Conservation (phyloP, 2,888 invertebrate species). For the Oscheius myriophilus region DNA sequence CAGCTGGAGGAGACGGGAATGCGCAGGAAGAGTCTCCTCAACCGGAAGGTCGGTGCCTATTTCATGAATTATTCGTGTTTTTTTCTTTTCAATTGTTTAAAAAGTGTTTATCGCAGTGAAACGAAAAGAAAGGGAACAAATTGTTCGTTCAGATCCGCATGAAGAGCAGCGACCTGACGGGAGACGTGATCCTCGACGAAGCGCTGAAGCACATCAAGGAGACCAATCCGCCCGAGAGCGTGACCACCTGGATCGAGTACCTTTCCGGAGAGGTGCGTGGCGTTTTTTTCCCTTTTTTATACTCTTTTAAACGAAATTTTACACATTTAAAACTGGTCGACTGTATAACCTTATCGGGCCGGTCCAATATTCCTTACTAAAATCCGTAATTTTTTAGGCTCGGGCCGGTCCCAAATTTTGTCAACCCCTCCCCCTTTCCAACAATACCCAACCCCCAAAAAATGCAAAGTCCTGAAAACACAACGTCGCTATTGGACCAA, state of each 20-base stretch:
- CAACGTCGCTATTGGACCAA: no score
- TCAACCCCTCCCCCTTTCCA: no score
- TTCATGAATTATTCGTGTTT: background rate
- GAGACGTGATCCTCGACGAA: conserved; percentile 88
- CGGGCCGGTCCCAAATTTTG: no score
- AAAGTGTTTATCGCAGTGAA: background rate
- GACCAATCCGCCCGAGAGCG: conserved; percentile 94
- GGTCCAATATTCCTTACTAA: no score
- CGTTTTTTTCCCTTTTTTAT: background rate
- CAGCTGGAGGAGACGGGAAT: conserved; percentile 96
- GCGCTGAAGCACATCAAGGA: conserved; percentile 97
- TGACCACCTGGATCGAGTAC: conserved; percentile 99
- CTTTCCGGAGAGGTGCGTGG: conserved; percentile 83
- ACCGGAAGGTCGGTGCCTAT: conserved; percentile 79
- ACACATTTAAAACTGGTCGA: no score
- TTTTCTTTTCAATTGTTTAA: background rate
- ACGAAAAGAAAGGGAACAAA: background rate
- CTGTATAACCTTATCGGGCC: no score
- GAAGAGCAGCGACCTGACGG: conserved; percentile 90
- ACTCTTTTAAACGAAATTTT: background rate
- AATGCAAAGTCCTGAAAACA: no score
- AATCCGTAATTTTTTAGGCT: no score
- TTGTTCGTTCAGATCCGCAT: conserved; percentile 73
- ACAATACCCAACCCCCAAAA: no score
- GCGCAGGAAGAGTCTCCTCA: conserved; percentile 86